Percentiles rank a stretch among this genome's conserved stretches.
Conservation (phyloP, 2,797 vertebrate genomes). For the Gephyroberyx darwinii region DNA sequence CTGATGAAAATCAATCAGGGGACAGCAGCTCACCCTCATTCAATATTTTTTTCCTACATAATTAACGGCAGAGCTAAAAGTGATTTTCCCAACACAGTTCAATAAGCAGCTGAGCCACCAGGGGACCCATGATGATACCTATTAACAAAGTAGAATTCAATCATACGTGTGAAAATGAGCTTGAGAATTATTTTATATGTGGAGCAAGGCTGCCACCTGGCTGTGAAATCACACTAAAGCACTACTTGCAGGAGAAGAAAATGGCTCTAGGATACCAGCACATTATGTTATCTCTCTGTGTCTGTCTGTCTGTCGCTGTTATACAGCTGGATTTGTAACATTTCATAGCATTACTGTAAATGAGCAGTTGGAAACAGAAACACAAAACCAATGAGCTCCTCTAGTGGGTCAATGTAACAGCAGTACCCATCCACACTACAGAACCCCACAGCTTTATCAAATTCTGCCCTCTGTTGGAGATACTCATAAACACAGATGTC, state of each 20-base stretch:
- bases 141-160: background rate
- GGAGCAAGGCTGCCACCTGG: constrained; percentile 56
- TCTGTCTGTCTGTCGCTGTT: background rate
- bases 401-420: background rate
- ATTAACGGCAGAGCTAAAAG: constrained; percentile 19
- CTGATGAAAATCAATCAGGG: constrained; percentile 10
- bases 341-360: too few relatives aligned
- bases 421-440: background rate
- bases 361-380: constrained; percentile 3
- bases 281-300: background rate
- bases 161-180: constrained; percentile 2
- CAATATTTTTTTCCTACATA: constrained; percentile 4
- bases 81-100: constrained; percentile 22
- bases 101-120: constrained; percentile 41
- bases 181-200: constrained; percentile 31
- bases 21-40: background rate
- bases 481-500: background rate
- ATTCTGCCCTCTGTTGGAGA: constrained; percentile 68
- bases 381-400: constrained; percentile 12
- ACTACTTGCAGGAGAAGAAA: background rate
- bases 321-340: too few relatives aligned
- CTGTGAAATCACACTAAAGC: constrained; percentile 29
- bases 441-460: constrained; percentile 5
- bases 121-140: constrained; percentile 6
- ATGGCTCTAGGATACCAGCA: too few relatives aligned